phyloP scores from a whole-genome alignment of 2,888 invertebrate genomes.

The Halictus quadricinctus region DNA sequence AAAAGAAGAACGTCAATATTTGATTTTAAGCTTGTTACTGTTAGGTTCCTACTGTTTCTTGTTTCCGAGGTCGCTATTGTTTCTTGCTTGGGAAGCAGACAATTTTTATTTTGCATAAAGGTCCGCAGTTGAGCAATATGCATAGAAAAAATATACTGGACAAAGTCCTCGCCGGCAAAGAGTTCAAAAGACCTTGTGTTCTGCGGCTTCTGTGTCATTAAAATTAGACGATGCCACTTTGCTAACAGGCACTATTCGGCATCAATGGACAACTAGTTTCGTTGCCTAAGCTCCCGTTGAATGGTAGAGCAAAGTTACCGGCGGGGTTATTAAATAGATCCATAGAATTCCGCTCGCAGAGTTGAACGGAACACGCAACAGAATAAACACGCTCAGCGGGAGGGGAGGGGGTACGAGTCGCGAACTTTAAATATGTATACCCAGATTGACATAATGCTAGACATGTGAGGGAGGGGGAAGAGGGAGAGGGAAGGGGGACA shows the following conservation, averaged over 20 bases:
- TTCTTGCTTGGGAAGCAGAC: too few species aligned
- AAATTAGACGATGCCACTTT: background rate
- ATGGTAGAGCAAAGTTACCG: background rate
- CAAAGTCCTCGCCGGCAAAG: background rate
- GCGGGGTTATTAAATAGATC: background rate
- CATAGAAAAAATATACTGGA: background rate
- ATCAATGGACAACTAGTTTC: background rate
- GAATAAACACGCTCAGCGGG: background rate
- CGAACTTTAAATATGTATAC: background rate
- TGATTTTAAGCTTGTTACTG: background rate
- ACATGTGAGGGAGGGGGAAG: background rate
- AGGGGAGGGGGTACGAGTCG: background rate
- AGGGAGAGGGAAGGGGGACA: background rate
- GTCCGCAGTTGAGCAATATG: too few species aligned
- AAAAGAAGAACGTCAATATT: background rate
- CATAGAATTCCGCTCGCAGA: background rate
- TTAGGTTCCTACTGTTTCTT: too few species aligned
- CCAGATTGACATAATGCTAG: conserved; percentile 1
- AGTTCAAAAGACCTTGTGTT: background rate
- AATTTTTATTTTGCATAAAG: too few species aligned
- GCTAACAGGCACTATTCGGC: background rate
- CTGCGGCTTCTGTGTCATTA: background rate
- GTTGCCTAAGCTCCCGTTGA: background rate
- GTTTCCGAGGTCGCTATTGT: too few species aligned
- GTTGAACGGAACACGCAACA: background rate